These are phyloP conservation scores for Gasteruption jaculator DNA, from an alignment of 2,888 invertebrate species.

Conservation along the genomic window DNA sequence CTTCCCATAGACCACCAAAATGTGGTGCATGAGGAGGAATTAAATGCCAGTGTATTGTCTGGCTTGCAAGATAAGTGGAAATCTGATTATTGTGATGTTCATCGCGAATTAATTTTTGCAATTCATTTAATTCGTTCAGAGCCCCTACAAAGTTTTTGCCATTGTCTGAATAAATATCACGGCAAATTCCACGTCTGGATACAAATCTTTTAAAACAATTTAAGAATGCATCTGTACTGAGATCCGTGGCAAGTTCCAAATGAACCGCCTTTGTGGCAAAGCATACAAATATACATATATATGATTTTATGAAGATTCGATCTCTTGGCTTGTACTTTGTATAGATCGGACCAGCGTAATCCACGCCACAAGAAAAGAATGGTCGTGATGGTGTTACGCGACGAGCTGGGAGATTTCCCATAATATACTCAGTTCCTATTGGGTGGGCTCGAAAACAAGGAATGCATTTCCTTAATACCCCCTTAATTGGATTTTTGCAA, in stretches of 20 bases:
- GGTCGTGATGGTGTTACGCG: constrained; percentile 5
- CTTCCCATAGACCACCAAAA: constrained; percentile 13
- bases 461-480: neutral
- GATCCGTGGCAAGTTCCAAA: constrained; percentile 16
- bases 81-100: neutral
- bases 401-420: constrained; percentile 12
- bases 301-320: constrained; percentile 5
- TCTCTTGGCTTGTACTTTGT: neutral
- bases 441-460: constrained; percentile 2
- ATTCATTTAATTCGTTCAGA: constrained; percentile 12
- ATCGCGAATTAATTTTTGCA: constrained; percentile 8
- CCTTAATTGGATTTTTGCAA: neutral
- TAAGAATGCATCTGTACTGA: constrained; percentile 14
- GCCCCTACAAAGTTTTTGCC: constrained; percentile 21
- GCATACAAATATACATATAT: constrained; percentile 17
- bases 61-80: neutral
- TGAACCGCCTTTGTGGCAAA: constrained; percentile 17
- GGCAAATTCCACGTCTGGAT: constrained; percentile 10
- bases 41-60: constrained; percentile 3
- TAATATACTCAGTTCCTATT: neutral
- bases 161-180: constrained; percentile 17
- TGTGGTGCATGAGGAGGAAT: constrained; percentile 4
- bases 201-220: constrained; percentile 17
- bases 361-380: constrained; percentile 9
- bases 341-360: constrained; percentile 10